These are phyloP conservation scores for Callopanchax toddi DNA, from an alignment of 2,113 vertebrate genomes.

Conservation along the genomic window DNA sequence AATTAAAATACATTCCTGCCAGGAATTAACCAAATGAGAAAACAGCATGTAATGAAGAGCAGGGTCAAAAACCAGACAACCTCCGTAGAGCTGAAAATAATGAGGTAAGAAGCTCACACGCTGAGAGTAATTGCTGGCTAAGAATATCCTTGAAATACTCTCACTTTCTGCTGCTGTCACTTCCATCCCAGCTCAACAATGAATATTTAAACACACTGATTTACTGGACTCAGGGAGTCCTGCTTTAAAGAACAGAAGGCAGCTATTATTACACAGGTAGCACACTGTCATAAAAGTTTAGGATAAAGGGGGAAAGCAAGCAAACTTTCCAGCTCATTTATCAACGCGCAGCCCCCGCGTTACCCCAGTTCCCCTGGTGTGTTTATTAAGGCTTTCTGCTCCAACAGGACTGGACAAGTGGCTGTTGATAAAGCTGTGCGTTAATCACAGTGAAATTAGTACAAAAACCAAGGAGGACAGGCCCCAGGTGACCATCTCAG, in stretches of 20 bases:
- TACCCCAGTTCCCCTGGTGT: slow-evolving; percentile 29
- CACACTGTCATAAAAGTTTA: slow-evolving; percentile 42
- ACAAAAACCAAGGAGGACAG: slow-evolving; percentile 61
- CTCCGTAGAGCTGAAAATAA: slow-evolving; percentile 55
- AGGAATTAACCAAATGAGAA: slow-evolving; percentile 18
- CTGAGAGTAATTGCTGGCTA: slow-evolving; percentile 54
- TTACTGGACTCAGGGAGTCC: slow-evolving; percentile 21
- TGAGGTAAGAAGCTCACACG: slow-evolving; percentile 18
- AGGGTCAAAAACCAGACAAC: slow-evolving; percentile 26
- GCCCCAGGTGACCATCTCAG: slow-evolving; percentile 60
- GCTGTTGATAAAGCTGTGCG: slow-evolving; percentile 52
- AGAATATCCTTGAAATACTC: slow-evolving; percentile 42
- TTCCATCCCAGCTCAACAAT: slow-evolving; percentile 7
- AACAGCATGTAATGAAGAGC: slow-evolving; percentile 18
- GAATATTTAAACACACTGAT: slow-evolving; percentile 32
- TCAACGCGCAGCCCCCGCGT: slow-evolving; percentile 48
- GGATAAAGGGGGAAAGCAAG: slow-evolving; percentile 9
- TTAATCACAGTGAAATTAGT: slow-evolving; percentile 65
- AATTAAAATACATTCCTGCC: slow-evolving; percentile 14
- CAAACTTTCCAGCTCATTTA: slow-evolving; percentile 52
- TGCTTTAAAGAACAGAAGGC: background rate
- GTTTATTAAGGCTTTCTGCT: slow-evolving; percentile 48
- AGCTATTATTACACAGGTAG: background rate
- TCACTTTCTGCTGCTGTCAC: slow-evolving; percentile 29
- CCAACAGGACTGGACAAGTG: slow-evolving; percentile 24